These are phyloP conservation scores for Spodoptera picta DNA, from an alignment of 2,888 invertebrate genomes.

Conservation along the genomic window DNA sequence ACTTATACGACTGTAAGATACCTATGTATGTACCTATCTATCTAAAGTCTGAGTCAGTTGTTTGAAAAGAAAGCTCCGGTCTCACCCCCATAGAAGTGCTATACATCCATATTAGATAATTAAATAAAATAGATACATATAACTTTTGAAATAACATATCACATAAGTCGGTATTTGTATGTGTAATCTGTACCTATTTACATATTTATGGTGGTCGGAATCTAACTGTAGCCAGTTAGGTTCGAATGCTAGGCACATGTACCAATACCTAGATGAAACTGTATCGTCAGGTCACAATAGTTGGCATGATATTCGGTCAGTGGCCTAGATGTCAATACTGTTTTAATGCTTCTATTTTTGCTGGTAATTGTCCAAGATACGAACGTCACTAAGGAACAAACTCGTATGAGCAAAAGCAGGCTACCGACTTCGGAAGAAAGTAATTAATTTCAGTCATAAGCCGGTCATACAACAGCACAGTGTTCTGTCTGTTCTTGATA, in stretches of 20 bases:
- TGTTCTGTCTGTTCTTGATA: constrained; percentile 74
- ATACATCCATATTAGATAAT: too few relatives aligned
- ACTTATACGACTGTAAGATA: too few relatives aligned
- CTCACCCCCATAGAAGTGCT: too few relatives aligned
- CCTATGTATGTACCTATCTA: too few relatives aligned
- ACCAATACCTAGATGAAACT: constrained; percentile 40
- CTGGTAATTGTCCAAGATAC: constrained; percentile 85
- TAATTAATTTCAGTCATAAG: constrained; percentile 82
- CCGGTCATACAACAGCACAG: constrained; percentile 74
- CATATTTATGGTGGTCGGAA: too few relatives aligned
- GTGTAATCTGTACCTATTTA: too few relatives aligned
- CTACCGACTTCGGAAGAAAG: constrained; percentile 76
- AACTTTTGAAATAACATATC: too few relatives aligned
- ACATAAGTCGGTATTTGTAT: too few relatives aligned
- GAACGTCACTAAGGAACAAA: constrained; percentile 74
- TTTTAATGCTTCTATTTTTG: constrained; percentile 82
- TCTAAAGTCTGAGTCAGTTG: too few relatives aligned
- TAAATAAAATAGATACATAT: too few relatives aligned
- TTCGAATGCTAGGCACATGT: neutral
- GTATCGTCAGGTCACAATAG: constrained; percentile 64
- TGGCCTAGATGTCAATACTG: constrained; percentile 84
- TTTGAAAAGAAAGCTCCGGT: too few relatives aligned
- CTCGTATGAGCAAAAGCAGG: constrained; percentile 62
- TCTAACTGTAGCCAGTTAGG: too few relatives aligned
- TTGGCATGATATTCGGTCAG: constrained; percentile 84